Conservation (phyloP, 2,888 invertebrate species). For the Philereme transversata region DNA sequence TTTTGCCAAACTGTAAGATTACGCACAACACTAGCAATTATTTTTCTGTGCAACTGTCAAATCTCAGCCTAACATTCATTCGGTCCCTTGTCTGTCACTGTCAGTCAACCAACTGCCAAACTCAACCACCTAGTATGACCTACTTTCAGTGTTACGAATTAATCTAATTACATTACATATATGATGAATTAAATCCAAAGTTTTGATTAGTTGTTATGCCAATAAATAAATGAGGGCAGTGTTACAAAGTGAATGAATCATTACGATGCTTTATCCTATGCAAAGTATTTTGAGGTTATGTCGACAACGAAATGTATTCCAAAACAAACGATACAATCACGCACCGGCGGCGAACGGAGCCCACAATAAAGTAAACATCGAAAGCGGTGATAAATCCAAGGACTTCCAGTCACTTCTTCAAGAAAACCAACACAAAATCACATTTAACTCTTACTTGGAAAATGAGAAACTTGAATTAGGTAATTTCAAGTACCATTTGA, state of each 20-base stretch:
- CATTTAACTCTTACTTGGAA: conserved; percentile 72
- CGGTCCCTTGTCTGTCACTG: no score
- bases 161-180: no score
- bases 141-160: no score
- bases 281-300: conserved; percentile 73
- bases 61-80: no score
- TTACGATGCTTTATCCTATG: conserved; percentile 57
- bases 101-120: no score
- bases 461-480: conserved; percentile 68
- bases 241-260: conserved; percentile 27
- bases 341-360: conserved; percentile 42
- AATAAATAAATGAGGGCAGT: conserved; percentile 6
- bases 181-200: background rate
- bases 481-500: conserved; percentile 62
- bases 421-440: conserved; percentile 68
- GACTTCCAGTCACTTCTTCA: conserved; percentile 57
- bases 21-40: no score
- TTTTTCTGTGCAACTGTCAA: no score
- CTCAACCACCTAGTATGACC: no score
- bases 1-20: no score
- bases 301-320: conserved; percentile 52
- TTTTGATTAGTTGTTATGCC: background rate
- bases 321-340: conserved; percentile 53
- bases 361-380: conserved; percentile 35
- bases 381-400: conserved; percentile 41